Evolutionary conservation across 1,140 invertebrate species (phyloP).

Genomic region (Drosophila dunni): DNA sequence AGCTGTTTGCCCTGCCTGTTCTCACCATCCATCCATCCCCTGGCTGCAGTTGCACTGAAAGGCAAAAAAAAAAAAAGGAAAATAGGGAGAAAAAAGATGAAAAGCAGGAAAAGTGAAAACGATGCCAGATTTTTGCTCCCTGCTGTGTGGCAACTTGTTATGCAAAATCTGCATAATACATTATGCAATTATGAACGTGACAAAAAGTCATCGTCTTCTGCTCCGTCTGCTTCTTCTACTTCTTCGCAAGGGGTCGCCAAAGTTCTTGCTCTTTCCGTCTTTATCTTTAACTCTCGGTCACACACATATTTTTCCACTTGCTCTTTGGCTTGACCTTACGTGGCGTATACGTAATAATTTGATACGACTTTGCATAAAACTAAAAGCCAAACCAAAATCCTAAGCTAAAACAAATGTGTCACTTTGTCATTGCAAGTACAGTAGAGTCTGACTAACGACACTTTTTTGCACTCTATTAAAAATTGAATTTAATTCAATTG

Average conservation of each 20-base stretch:
- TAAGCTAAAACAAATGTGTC: not conserved
- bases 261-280: not conserved
- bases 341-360: conserved; percentile 65
- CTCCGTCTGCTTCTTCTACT: too few relatives aligned
- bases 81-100: too few relatives aligned
- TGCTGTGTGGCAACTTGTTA: conserved; percentile 66
- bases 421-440: conserved; percentile 43
- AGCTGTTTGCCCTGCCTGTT: conserved; percentile 15
- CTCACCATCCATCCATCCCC: not conserved
- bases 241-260: not conserved
- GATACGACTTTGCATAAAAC: conserved; percentile 23
- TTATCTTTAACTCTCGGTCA: not conserved
- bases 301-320: not conserved
- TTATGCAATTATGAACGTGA: conserved; percentile 81
- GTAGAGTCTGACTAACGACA: conserved; percentile 3
- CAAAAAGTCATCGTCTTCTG: conserved; percentile 48
- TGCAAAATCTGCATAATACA: conserved; percentile 81
- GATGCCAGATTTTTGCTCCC: conserved; percentile 30
- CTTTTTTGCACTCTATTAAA: too few relatives aligned
- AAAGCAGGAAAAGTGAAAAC: conserved; percentile 2
- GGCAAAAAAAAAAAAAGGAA: conserved; percentile 28
- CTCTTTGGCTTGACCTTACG: conserved; percentile 23
- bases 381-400: conserved; percentile 3
- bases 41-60: conserved; percentile 22
- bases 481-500: too few relatives aligned